Percentiles rank a stretch among this genome's conserved stretches.
phyloP scores from a whole-genome alignment of 2,888 invertebrate genomes.

The Metellina segmentata region DNA sequence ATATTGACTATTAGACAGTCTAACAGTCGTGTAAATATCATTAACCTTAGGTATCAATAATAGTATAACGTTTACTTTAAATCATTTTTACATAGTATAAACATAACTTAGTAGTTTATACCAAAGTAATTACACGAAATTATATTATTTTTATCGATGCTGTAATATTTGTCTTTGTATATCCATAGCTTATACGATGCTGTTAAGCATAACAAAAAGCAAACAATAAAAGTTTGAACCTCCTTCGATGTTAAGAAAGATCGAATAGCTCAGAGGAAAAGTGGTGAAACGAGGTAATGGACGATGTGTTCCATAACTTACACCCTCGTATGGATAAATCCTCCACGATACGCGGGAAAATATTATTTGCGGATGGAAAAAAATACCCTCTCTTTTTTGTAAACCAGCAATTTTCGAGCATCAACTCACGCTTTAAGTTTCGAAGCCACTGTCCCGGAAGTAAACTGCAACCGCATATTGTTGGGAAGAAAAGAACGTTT shows the following conservation, averaged over 20 bases:
- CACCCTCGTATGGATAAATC: conserved; percentile 24
- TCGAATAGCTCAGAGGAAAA: background rate
- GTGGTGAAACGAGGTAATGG: background rate
- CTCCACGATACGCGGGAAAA: conserved; percentile 32
- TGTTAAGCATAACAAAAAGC: background rate
- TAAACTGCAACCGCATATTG: conserved; percentile 35
- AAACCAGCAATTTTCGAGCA: conserved; percentile 54
- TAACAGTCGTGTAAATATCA: too few species aligned
- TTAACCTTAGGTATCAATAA: too few species aligned
- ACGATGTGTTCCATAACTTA: conserved; percentile 28
- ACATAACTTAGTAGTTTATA: too few species aligned
- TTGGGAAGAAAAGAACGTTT: conserved; percentile 57
- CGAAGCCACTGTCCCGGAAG: conserved; percentile 29
- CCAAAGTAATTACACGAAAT: too few species aligned
- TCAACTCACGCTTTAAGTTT: conserved; percentile 66
- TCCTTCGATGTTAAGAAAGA: background rate
- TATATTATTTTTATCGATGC: too few species aligned
- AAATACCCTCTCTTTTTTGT: conserved; percentile 20
- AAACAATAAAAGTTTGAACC: background rate
- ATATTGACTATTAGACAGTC: too few species aligned
- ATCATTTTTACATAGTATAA: too few species aligned
- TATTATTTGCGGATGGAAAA: conserved; percentile 34
- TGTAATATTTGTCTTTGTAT: too few species aligned
- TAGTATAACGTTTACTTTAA: too few species aligned
- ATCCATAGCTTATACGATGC: too few species aligned